Evolutionary conservation across 2,888 invertebrate genomes (phyloP), one percentile per base, ranked within the genome.

Genomic region (Pollenia griseotomentosa): DNA sequence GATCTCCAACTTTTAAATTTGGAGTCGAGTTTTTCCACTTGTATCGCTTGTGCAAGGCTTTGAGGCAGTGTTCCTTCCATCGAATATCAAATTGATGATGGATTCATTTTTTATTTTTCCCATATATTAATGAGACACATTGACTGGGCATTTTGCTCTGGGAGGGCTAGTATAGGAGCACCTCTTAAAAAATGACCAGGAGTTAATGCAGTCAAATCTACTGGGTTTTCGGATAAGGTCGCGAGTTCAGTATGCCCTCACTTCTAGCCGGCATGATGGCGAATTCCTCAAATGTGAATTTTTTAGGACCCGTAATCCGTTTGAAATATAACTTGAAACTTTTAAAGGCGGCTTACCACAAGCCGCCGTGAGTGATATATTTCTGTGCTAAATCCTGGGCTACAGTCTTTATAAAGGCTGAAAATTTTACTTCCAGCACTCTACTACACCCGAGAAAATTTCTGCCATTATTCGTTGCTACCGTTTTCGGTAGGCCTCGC

Each of bases 361-460:
- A n/a, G n/a, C n/a, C n/a, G n/a, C n/a, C n/a, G n/a, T n/a, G n/a
- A n/a, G n/a, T n/a, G n/a, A n/a, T 48, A 33, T 59, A 33, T 59
- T 59, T 59, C 33, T 59, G 19, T 1, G 33, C 19, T 59, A 59
- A 11, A 8, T 59, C 59, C 6, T 10, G 3, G 10, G 59, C 23
- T 19, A 12, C 6, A 33, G 9, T 23, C 11, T 59, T 33, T 44
- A 63, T 6, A 42, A 63, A 44, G 5, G 8, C 10, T 0, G 2
- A 10, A 16, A 63, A 63, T 42, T 63, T 42, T 16, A 14, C 2
- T 63, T 42, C 42, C 2, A 63, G 16, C 2, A n/a, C n/a, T 63
- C 63, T 63, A n/a, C 63, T 63, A 1, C 42, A 42, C 10, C 63
- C 63, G 8, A 63, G n/a, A 42, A 63, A 63, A n/a, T 63, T 63